phyloP scores from a whole-genome alignment of 64 coral and sea anemone genomes.

The Astreopora myriophthalma region DNA sequence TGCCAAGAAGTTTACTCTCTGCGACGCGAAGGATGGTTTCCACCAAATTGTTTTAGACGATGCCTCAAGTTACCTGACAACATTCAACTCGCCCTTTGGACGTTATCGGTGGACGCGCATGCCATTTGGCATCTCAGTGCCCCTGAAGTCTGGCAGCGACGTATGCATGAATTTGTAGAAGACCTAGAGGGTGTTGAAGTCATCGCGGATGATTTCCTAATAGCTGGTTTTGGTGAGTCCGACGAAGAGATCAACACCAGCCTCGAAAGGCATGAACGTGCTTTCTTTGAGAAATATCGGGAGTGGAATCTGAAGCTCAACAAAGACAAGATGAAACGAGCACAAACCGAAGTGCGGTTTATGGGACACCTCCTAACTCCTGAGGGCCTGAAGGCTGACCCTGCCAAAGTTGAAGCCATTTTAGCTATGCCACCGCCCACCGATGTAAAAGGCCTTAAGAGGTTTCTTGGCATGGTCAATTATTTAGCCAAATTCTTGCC shows the following conservation, averaged over 20 bases:
- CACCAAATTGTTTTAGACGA: background rate
- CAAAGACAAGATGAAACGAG: background rate
- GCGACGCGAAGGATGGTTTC: background rate
- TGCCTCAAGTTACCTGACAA: background rate
- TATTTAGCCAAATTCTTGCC: background rate
- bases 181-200: background rate
- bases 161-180: conserved; percentile 20
- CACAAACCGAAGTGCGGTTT: background rate
- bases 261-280: background rate
- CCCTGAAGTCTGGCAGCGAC: background rate
- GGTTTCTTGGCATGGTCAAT: conserved; percentile 17
- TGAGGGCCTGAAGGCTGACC: conserved; percentile 23
- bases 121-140: conserved; percentile 35
- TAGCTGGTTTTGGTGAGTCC: background rate
- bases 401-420: conserved; percentile 39
- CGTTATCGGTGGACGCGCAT: background rate
- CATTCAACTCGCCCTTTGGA: conserved; percentile 4
- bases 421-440: conserved; percentile 15
- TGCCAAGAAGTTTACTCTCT: conserved; percentile 33
- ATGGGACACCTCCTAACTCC: conserved; percentile 40
- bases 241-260: background rate
- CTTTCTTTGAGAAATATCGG: background rate
- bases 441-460: background rate
- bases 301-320: conserved; percentile 3
- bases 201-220: conserved; percentile 4